Evolutionary conservation across 1,140 invertebrate species (phyloP), one percentile per base, ranked within the genome.

Genomic region (Macrocentrus cingulum): DNA sequence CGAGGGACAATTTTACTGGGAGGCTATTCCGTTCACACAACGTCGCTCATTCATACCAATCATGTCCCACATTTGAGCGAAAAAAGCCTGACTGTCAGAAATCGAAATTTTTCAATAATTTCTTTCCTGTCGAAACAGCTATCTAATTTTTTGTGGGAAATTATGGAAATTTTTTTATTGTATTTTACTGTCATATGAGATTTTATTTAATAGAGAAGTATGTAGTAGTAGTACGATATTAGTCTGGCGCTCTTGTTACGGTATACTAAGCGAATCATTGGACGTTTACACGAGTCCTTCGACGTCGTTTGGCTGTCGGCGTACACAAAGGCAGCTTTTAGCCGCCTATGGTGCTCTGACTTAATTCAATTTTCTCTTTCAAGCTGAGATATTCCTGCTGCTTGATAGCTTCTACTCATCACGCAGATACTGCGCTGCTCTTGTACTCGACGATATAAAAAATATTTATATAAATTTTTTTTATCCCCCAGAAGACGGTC

Each of bases 261-360:
- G 41, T 42, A 16, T 16, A 7, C 8, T 16, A 42, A 42, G 41
- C 18, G 15, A 42, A 42, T 42, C 41, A 42, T 16, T 42, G 41
- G 41, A 29, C 41, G 18, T 42, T 42, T 42, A 42, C 18, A 42
- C 18, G 15, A 8, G n/a, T 16, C 18, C 41, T 16, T 42, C 15
- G 16, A 16, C 41, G 1, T 18, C 18, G 16, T 16, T n/a, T 8
- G 16, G 15, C 15, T 42, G 41, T 8, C 41, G 41, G 20, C 41
- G 18, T 42, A 32, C 36, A 58, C 46, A 58, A 58, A 58, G 56
- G 46, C 46, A 58, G 46, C 56, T 58, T 58, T 58, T 58, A 58
- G 56, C 46, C 56, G 56, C 48, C 36, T 48, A 58, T 39, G 56
- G 51, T 58, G 36, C 46, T 49, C 37, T 18, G 36, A 58, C 46